These are phyloP conservation scores for Pachydiplax longipennis DNA, from an alignment of 2,888 invertebrate genomes.

Conservation along the genomic window DNA sequence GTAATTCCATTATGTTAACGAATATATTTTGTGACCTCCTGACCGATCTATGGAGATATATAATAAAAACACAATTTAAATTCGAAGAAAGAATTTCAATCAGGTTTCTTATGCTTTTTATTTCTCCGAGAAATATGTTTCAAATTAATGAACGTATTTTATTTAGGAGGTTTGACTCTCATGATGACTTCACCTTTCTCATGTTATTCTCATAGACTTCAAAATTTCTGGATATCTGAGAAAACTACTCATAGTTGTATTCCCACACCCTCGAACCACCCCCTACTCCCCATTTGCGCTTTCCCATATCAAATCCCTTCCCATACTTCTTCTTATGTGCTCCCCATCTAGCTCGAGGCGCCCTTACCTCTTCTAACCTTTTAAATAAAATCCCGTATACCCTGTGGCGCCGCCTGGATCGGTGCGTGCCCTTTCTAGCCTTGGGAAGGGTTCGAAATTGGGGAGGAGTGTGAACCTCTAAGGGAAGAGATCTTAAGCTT, in stretches of 20 bases:
- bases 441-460: background rate
- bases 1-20: too few species aligned
- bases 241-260: background rate
- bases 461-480: background rate
- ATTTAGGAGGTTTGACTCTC: too few species aligned
- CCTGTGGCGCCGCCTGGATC: slow-evolving; percentile 28
- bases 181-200: background rate
- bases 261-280: background rate
- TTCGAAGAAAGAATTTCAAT: too few species aligned
- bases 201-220: background rate
- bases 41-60: too few species aligned
- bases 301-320: background rate
- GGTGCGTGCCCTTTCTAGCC: slow-evolving; percentile 24
- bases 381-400: slow-evolving; percentile 5
- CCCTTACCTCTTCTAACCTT: slow-evolving; percentile 7
- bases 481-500: slow-evolving; percentile 7
- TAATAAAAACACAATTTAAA: too few species aligned
- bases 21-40: too few species aligned
- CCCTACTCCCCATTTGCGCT: background rate
- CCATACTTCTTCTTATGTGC: background rate
- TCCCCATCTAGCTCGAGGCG: slow-evolving; percentile 1
- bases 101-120: too few species aligned
- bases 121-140: too few species aligned
- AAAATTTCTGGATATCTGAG: background rate
- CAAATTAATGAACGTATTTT: too few species aligned